phyloP scores from a whole-genome alignment of 2,888 invertebrate genomes.

The Tridacna crocea region DNA sequence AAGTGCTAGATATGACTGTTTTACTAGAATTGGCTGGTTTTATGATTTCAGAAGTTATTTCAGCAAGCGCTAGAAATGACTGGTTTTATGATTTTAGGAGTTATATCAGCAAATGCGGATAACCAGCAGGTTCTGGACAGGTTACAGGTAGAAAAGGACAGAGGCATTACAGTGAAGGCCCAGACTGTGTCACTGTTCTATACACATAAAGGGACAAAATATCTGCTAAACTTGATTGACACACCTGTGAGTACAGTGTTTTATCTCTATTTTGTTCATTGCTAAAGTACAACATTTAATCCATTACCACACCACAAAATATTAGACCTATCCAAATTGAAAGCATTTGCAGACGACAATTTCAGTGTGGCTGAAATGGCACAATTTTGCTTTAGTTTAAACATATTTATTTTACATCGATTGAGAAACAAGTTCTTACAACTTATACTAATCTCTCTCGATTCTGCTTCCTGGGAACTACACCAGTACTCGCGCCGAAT shows the following conservation, averaged over 20 bases:
- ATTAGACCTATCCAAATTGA: neutral
- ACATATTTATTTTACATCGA: too few species aligned
- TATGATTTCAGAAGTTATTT: too few species aligned
- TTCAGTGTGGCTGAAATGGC: too few species aligned
- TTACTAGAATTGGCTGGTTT: too few species aligned
- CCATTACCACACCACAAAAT: neutral
- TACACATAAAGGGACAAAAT: conserved; percentile 87
- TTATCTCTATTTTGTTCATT: neutral
- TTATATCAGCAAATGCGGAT: conserved; percentile 81
- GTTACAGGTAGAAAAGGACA: conserved; percentile 93
- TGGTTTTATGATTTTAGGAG: conserved; percentile 76
- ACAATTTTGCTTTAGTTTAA: too few species aligned
- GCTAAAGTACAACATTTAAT: neutral
- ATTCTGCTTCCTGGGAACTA: too few species aligned
- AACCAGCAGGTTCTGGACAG: conserved; percentile 85
- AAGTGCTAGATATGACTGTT: too few species aligned
- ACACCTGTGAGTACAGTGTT: conserved; percentile 88
- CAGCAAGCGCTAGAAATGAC: too few species aligned
- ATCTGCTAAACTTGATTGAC: conserved; percentile 97
- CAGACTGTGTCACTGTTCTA: conserved; percentile 95
- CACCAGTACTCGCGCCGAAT: too few species aligned
- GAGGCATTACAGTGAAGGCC: conserved; percentile 99
- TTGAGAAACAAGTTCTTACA: too few species aligned
- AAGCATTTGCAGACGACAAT: too few species aligned
- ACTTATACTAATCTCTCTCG: too few species aligned